Evolutionary conservation across 2,113 vertebrate species (phyloP), one percentile per base, ranked within the genome.

Genomic region (Lycaon pictus): DNA sequence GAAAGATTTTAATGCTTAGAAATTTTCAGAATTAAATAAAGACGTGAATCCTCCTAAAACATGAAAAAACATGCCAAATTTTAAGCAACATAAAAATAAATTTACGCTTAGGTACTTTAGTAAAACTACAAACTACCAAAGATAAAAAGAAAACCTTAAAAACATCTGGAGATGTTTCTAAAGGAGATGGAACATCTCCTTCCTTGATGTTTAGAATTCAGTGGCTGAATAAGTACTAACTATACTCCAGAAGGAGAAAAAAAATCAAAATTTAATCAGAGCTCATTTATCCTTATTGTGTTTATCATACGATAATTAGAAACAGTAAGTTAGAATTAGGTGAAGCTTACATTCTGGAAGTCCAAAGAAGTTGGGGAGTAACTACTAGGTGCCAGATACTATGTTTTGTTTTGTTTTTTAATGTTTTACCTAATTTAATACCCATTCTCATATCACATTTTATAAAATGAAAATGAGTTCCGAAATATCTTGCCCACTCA

Each of bases 231-330:
- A 92, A 92, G 7, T 77, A 83, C 23, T 79, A 27, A 91, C 16
- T 80, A 6, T 83, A 58, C 3, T 48, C 22, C 25, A 65, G 43
- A 88, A 79, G 56, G 11, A 69, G 12, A 71, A 93, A 71, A 74
- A 8, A 69, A 94, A 27, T n/a, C 25, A 89, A n/a, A 95, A 89
- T 22, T 67, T 92, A 79, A 65, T 55, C n/a, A 11, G 35, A 63
- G 25, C 3, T 92, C 20, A 93, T 37, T 88, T 93, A 83, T 8
- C 74, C 63, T 85, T 80, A 71, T 15, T 77, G 22, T 53, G 3
- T 48, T 92, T 81, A 81, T 81, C 32, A 92, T 48, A 77, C 13
- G 92, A 92, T 87, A 55, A 92, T 60, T 83, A 90, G 32, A 94
- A 55, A 48, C 27, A 80, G 6, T 72, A 71, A 82, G 27, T 58